Evolutionary conservation across 2,888 invertebrate genomes (phyloP), one percentile per base, ranked within the genome.

Genomic region (Physocephala rufipes): DNA sequence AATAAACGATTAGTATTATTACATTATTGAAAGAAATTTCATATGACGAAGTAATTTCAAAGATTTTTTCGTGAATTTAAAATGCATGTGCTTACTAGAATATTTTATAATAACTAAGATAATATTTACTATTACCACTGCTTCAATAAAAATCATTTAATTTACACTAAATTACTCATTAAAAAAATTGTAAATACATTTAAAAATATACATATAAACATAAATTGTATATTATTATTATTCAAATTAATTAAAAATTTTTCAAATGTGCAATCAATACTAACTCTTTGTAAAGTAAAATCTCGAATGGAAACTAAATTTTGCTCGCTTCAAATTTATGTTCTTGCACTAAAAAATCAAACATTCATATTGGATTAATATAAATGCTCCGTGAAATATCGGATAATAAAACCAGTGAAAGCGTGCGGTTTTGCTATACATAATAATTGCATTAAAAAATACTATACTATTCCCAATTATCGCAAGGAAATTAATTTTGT

Each of bases 201-300:
- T 63, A 63, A 47, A 66, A 36, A 66, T 53, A 51, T 30, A 68
- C 45, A 49, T 49, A 51, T 21, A 49, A 51, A 65, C 49, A 16
- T 62, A n/a, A 21, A 43, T n/a, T 47, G 49, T 66, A 55, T 58
- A 67, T 55, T 24, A 43, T 67, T 53, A 19, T 43, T 67, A 67
- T 12, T 55, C n/a, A n/a, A n/a, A 64, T 15, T 58, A 30, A 13
- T 53, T 55, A 67, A 30, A 58, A 43, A 53, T 53, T 13, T n/a
- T 30, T 19, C 47, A 45, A 67, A 62, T 68, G 68, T 68, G 68
- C 68, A 68, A 68, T 68, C 61, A 62, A 51, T 2, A 61, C 51
- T 67, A 47, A 19, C 59, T 47, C 47, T 61, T 59, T 28, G 61
- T 26, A 68, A 62, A 36, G 36, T 36, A 36, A 7, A 36, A 36